A percentile compares a stretch with the other conserved stretches of the same genome.
Evolutionary conservation across 2,797 vertebrate genomes (phyloP).

Genomic region (Pterois miles): DNA sequence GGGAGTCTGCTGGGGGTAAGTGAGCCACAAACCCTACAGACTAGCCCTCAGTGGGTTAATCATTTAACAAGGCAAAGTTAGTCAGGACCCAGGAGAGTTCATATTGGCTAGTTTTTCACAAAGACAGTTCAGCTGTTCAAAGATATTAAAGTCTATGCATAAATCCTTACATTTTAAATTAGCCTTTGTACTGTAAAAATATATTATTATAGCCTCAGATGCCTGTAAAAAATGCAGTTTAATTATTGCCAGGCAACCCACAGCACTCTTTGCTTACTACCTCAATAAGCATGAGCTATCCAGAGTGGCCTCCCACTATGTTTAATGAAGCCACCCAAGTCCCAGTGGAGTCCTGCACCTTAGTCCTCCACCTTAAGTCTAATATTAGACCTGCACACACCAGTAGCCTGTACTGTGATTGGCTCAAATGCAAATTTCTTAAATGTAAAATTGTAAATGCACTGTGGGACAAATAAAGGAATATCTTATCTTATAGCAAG

Average conservation of each 20-base stretch:
- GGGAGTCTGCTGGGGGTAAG: constrained; percentile 35
- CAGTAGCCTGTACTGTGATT: background rate
- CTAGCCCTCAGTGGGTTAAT: constrained; percentile 57
- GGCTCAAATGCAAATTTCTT: too few species aligned
- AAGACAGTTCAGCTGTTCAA: background rate
- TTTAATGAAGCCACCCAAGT: constrained; percentile 26
- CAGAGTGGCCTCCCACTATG: constrained; percentile 1
- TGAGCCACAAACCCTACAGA: constrained; percentile 8
- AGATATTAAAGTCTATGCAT: background rate
- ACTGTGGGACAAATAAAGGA: too few species aligned
- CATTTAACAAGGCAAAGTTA: constrained; percentile 57
- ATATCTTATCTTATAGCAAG: too few species aligned
- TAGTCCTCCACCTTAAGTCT: constrained; percentile 1
- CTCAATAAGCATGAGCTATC: constrained; percentile 28
- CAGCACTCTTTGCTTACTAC: constrained; percentile 8
- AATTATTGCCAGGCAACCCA: constrained; percentile 51
- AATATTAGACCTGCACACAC: constrained; percentile 26
- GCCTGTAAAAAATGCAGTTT: constrained; percentile 17
- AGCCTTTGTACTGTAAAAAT: background rate
- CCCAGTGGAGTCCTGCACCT: constrained; percentile 8
- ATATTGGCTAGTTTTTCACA: background rate
- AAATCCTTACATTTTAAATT: background rate
- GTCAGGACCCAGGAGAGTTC: constrained; percentile 12
- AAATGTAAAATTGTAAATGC: too few species aligned
- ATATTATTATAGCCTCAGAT: background rate